Percentiles rank a stretch among this genome's conserved stretches.
phyloP scores from a whole-genome alignment of 2,113 vertebrate genomes.

The Merops nubicus region DNA sequence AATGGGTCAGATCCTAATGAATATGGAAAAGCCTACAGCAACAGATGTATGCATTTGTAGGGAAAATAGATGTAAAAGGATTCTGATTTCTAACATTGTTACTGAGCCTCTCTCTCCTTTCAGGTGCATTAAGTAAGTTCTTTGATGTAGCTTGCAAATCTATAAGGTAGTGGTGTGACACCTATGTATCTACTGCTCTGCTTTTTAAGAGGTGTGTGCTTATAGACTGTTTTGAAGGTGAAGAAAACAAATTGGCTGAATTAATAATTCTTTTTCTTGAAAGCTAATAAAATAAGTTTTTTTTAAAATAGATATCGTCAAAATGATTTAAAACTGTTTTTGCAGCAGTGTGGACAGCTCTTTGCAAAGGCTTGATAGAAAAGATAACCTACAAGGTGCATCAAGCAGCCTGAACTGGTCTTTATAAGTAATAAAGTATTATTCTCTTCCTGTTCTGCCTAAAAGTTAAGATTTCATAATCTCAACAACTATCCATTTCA shows the following conservation, averaged over 20 bases:
- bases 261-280: background rate
- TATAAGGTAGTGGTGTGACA: background rate
- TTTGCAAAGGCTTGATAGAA: background rate
- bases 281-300: background rate
- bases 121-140: background rate
- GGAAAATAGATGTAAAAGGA: background rate
- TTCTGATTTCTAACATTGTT: background rate
- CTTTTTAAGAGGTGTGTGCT: background rate
- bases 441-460: background rate
- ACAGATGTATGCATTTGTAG: background rate
- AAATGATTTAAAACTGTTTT: background rate
- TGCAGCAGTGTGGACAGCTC: background rate
- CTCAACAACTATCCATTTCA: background rate
- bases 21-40: background rate
- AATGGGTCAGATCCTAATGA: background rate
- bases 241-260: no score
- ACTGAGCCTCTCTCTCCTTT: background rate
- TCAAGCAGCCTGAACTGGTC: background rate
- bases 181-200: background rate
- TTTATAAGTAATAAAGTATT: background rate
- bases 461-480: background rate
- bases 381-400: background rate
- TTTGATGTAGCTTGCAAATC: background rate
- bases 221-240: background rate
- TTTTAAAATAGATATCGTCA: background rate